These are phyloP conservation scores for Drosophila asahinai DNA, from an alignment of 1,140 invertebrate species.

Conservation along the genomic window DNA sequence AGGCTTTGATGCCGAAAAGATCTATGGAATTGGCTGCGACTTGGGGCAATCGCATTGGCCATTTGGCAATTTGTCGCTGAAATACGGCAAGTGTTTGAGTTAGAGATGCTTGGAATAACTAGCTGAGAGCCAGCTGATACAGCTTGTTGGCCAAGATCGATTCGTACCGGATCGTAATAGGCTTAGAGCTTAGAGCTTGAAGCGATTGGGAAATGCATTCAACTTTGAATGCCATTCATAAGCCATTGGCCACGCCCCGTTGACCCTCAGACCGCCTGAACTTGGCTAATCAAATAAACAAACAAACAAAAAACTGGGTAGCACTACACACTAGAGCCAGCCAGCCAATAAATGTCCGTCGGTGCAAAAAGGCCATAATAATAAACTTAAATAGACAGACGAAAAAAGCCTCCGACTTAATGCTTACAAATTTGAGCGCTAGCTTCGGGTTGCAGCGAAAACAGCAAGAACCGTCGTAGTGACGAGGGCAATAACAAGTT, in stretches of 20 bases:
- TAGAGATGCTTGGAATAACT: conserved; percentile 58
- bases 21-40: conserved; percentile 35
- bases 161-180: conserved; percentile 58
- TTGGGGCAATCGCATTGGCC: conserved; percentile 44
- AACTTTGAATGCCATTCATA: conserved; percentile 47
- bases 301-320: conserved; percentile 39
- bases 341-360: conserved; percentile 70
- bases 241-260: conserved; percentile 61
- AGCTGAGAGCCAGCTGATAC: conserved; percentile 34
- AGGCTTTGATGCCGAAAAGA: conserved; percentile 38
- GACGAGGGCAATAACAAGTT: conserved; percentile 38
- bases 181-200: conserved; percentile 38
- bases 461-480: conserved; percentile 23
- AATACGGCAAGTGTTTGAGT: conserved; percentile 53
- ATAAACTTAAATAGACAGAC: conserved; percentile 73
- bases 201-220: conserved; percentile 64
- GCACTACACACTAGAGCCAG: conserved; percentile 10
- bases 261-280: conserved; percentile 70
- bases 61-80: conserved; percentile 80
- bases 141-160: conserved; percentile 52
- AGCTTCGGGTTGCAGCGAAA: conserved; percentile 38
- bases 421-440: conserved; percentile 76
- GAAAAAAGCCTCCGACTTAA: conserved; percentile 51
- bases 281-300: conserved; percentile 72
- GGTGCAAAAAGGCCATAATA: conserved; percentile 80